Evolutionary conservation across 1,140 invertebrate genomes (phyloP).

Genomic region (Drosophila triauraria): DNA sequence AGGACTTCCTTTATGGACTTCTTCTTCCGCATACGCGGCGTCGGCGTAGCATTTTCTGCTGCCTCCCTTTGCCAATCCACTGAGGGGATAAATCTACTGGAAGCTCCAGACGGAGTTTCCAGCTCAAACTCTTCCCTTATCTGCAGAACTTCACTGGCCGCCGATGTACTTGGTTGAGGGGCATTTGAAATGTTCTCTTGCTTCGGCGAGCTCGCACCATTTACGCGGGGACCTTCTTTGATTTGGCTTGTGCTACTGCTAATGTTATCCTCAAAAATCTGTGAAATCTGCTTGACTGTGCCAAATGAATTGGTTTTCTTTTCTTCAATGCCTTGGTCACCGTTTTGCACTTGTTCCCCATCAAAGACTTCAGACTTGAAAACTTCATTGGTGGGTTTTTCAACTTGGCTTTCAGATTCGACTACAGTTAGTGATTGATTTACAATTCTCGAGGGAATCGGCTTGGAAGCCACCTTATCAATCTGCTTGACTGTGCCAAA

Average conservation of each 20-base stretch:
- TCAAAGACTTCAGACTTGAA: slow-evolving; percentile 17
- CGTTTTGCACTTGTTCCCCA: slow-evolving; percentile 3
- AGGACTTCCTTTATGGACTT: slow-evolving; percentile 84
- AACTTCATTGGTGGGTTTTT: slow-evolving; percentile 2
- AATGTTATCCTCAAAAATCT: slow-evolving; percentile 43
- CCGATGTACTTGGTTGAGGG: background rate
- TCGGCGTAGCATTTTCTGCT: slow-evolving; percentile 11
- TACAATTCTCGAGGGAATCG: background rate
- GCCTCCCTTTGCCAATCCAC: slow-evolving; percentile 5
- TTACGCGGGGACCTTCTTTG: slow-evolving; percentile 7
- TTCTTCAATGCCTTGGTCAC: background rate
- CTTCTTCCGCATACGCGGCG: slow-evolving; percentile 32
- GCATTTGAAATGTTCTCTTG: slow-evolving; percentile 3
- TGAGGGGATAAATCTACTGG: background rate
- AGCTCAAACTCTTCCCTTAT: slow-evolving; percentile 33
- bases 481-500: slow-evolving; percentile 39
- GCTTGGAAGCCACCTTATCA: background rate
- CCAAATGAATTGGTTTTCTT: slow-evolving; percentile 36
- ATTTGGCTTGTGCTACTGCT: slow-evolving; percentile 11
- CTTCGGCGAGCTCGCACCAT: slow-evolving; percentile 13
- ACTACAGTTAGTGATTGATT: background rate
- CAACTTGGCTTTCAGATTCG: background rate
- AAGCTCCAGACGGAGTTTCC: slow-evolving; percentile 9
- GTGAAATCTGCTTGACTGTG: slow-evolving; percentile 39
- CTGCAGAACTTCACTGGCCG: slow-evolving; percentile 14